phyloP scores from a whole-genome alignment of 2,797 vertebrate genomes.

The Eidolon dupreanum region DNA sequence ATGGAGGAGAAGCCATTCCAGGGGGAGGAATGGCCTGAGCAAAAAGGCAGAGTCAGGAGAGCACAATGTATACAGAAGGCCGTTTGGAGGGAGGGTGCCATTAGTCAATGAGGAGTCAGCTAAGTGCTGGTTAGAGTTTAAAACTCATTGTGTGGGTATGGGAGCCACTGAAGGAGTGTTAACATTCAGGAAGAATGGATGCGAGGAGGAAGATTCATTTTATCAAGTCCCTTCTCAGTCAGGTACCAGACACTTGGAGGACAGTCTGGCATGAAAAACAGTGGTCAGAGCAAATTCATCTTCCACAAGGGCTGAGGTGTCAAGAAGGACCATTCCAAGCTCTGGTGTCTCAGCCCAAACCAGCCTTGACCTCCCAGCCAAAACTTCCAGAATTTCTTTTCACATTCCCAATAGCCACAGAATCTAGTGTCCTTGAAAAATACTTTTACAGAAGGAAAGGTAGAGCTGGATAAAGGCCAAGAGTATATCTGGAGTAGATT shows the following conservation, averaged over 20 bases:
- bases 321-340: background rate
- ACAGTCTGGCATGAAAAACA: background rate
- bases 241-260: background rate
- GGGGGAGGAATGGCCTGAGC: background rate
- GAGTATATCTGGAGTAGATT: background rate
- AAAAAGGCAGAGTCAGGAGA: background rate
- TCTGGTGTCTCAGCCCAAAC: background rate
- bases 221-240: background rate
- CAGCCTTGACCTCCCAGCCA: background rate
- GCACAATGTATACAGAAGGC: background rate
- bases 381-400: background rate
- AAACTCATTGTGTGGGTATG: background rate
- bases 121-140: background rate
- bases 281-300: background rate
- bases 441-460: slow-evolving; percentile 9
- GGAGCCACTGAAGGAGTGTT: background rate
- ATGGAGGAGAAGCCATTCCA: background rate
- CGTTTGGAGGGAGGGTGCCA: background rate
- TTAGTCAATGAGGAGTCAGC: background rate
- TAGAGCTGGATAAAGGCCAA: background rate
- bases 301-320: background rate
- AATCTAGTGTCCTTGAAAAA: background rate
- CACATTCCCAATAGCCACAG: background rate
- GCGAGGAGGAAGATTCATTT: background rate
- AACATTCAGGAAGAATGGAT: background rate